A percentile compares a stretch with the other conserved stretches of the same genome.
These are phyloP conservation scores for Leucosticte australis DNA, from an alignment of 2,113 vertebrate species.

Conservation along the genomic window DNA sequence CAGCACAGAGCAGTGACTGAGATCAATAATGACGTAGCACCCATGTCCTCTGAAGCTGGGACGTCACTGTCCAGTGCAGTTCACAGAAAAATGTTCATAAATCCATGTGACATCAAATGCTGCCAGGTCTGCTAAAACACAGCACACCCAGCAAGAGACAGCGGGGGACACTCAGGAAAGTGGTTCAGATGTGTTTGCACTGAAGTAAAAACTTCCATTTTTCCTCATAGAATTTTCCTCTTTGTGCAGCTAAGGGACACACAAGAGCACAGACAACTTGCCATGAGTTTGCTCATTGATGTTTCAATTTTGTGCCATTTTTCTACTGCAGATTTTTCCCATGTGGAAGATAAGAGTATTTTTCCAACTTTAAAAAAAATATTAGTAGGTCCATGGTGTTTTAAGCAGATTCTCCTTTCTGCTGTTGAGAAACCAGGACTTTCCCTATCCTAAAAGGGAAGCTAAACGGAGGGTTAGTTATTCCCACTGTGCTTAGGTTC, in stretches of 20 bases:
- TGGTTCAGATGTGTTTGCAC: background rate
- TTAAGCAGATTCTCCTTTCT: background rate
- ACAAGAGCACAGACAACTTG: background rate
- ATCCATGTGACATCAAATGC: background rate
- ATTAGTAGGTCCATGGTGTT: background rate
- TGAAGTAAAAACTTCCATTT: background rate
- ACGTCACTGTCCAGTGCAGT: background rate
- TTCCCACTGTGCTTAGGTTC: background rate
- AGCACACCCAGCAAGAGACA: background rate
- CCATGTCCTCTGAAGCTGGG: background rate
- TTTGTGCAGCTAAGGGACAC: background rate
- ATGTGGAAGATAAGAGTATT: rapidly evolving
- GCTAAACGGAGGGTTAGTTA: background rate
- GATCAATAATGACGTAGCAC: background rate
- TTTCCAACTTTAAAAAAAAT: background rate
- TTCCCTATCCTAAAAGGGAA: background rate
- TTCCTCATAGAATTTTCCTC: background rate
- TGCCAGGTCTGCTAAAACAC: background rate
- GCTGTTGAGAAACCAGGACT: background rate
- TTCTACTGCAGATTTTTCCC: background rate
- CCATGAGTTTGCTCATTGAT: background rate
- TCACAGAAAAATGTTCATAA: background rate
- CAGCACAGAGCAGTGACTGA: background rate
- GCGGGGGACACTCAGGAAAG: background rate
- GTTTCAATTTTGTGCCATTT: background rate